Evolutionary conservation across 2,113 vertebrate species (phyloP).

Genomic region (Todiramphus saurophagus): DNA sequence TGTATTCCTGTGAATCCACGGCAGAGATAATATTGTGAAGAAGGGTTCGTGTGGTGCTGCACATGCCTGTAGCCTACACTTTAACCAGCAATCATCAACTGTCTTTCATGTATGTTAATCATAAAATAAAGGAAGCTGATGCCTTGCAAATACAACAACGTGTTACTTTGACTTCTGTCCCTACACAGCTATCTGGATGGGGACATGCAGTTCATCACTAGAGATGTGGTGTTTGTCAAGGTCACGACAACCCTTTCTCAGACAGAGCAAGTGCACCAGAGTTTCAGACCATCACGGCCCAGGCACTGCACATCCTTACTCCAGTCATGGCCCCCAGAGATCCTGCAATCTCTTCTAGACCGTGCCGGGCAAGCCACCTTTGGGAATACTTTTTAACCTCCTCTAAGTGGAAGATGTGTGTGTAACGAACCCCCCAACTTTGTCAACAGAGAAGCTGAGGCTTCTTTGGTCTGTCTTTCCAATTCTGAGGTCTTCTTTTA

Average conservation of each 20-base stretch:
- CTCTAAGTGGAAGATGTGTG: background rate
- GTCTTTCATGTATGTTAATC: background rate
- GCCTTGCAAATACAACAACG: background rate
- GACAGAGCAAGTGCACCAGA: background rate
- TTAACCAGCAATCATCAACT: background rate
- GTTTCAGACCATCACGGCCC: background rate
- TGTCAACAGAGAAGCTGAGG: background rate
- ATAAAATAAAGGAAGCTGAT: background rate
- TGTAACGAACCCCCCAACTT: background rate
- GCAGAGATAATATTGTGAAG: background rate
- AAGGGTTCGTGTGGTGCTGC: background rate
- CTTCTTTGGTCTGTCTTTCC: background rate
- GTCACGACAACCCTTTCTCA: background rate
- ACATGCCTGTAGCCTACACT: background rate
- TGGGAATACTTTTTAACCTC: background rate
- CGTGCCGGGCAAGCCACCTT: background rate
- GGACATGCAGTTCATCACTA: background rate
- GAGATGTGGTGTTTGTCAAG: background rate
- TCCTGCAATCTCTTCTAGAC: background rate
- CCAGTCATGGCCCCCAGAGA: background rate
- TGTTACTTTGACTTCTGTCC: background rate
- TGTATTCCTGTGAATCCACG: background rate
- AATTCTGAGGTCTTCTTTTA: background rate
- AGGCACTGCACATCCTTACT: background rate
- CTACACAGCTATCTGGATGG: background rate